Percentiles rank a stretch among this genome's conserved stretches.
Evolutionary conservation across 2,888 invertebrate genomes (phyloP).

Genomic region (Orchesella flavescens): DNA sequence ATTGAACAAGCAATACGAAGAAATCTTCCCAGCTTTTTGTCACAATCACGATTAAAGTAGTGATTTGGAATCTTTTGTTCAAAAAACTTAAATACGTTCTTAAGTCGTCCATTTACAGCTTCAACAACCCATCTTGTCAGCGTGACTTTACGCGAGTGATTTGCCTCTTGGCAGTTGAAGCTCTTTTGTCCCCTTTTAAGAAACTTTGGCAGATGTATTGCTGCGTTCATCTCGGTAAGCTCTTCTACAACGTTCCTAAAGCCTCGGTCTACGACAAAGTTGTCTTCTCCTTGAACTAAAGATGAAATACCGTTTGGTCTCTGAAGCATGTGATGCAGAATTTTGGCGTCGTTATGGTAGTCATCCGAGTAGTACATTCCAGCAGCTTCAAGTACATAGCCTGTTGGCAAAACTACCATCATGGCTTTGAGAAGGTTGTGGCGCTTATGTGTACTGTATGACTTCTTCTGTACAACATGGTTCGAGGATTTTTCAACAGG

Average conservation of each 20-base stretch:
- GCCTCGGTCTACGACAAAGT: conserved; percentile 30
- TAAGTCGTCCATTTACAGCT: conserved; percentile 42
- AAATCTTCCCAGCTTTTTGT: conserved; percentile 12
- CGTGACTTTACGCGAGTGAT: conserved; percentile 31
- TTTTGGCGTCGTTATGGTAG: conserved; percentile 21
- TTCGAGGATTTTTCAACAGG: neutral
- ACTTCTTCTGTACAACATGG: neutral
- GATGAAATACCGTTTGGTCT: neutral
- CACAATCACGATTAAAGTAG: conserved; percentile 8
- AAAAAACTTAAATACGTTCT: conserved; percentile 53
- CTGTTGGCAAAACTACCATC: conserved; percentile 25
- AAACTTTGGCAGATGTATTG: conserved; percentile 23
- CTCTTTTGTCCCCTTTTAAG: neutral
- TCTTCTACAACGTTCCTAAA: conserved; percentile 18
- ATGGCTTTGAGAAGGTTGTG: conserved; percentile 33
- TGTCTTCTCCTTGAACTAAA: conserved; percentile 3
- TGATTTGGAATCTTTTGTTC: neutral
- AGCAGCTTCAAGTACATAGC: neutral
- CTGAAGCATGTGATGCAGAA: neutral
- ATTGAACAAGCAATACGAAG: conserved; percentile 42
- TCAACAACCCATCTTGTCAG: conserved; percentile 49
- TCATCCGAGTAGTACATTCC: conserved; percentile 9
- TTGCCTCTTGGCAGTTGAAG: conserved; percentile 23
- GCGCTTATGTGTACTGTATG: conserved; percentile 3
- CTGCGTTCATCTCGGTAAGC: neutral